Base-by-base conservation (phyloP, 2,888 invertebrate species). In the Salticus scenicus region DNA sequence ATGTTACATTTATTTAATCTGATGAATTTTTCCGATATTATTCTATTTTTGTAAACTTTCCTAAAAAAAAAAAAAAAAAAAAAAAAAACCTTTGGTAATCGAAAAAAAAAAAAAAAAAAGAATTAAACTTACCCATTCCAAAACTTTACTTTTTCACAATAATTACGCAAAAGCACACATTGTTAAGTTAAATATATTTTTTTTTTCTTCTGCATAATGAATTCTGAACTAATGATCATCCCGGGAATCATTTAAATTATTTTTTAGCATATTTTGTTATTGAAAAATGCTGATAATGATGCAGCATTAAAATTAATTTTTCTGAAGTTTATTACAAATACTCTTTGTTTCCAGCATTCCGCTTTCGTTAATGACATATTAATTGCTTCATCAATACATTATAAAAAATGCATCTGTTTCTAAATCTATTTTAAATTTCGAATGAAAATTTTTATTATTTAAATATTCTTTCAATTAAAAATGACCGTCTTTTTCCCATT, bases 261-360 rank as follows among this genome's bases (percentile, higher is more conserved):
- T 47, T 47, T 14, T 14, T 14, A 14, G 17, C 1, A 47, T 47
- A 47, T 47, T 47, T 47, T 14, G 42, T 47, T 17, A 47, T 47
- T 47, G 42, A 47, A 47, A 47, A 47, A 47, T 47, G 42, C 7
- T 47, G 42, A 47, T 47, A 47, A 47, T 47, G 42, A 47, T 47
- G 17, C 42, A 47, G 17, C 42, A 47, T 14, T 47, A 47, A 47
- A 47, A 47, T 47, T 47, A 47, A 14, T 47, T 47, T 17, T 47
- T 47, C 17, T 1, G 17, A 47, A 47, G 17, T 14, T 47, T 47
- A 47, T 47, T 14, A 47, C 17, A 17, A 1, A 47, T 47, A 17
- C 17, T 47, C 7, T 1, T 47, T 47, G 17, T 47, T 47, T 47
- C 42, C 17, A 47, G 42, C 7, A 47, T 47, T 47, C 42, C 17